phyloP scores from a whole-genome alignment of 2,888 invertebrate genomes.

The Drosophila putrida region DNA sequence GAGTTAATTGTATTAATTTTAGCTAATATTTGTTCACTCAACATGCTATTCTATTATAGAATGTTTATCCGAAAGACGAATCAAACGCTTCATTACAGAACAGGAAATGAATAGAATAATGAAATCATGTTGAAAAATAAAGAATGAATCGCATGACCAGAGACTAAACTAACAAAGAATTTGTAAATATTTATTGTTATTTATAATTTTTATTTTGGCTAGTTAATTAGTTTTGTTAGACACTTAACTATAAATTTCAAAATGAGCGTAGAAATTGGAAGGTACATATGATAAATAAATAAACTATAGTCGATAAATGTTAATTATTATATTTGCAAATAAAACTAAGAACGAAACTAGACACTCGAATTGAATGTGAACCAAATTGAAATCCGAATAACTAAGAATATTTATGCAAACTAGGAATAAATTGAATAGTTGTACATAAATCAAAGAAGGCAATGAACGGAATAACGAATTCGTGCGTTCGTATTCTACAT shows the following conservation, averaged over 20 bases:
- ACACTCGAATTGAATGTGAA: slow-evolving; percentile 29
- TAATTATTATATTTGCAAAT: slow-evolving; percentile 51
- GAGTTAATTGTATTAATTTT: slow-evolving; percentile 39
- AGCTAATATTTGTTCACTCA: slow-evolving; percentile 60
- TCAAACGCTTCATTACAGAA: slow-evolving; percentile 71
- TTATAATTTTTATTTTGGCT: slow-evolving; percentile 30
- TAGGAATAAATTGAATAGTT: slow-evolving; percentile 50
- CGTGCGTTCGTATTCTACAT: slow-evolving; percentile 31
- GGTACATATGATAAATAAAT: slow-evolving; percentile 50
- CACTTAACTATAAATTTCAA: slow-evolving; percentile 61
- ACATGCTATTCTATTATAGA: slow-evolving; percentile 72
- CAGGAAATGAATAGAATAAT: slow-evolving; percentile 37
- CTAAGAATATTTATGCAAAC: slow-evolving; percentile 58
- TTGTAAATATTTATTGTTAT: slow-evolving; percentile 5
- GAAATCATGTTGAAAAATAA: slow-evolving; percentile 9
- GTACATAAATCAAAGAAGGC: slow-evolving; percentile 39
- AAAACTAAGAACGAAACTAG: slow-evolving; percentile 32
- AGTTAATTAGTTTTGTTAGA: slow-evolving; percentile 51
- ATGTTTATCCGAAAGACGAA: slow-evolving; percentile 63
- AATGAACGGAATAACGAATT: slow-evolving; percentile 41
- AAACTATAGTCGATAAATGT: slow-evolving; percentile 62
- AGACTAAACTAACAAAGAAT: slow-evolving; percentile 73
- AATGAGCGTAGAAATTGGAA: slow-evolving; percentile 55
- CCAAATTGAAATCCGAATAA: slow-evolving; percentile 38
- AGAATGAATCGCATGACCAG: slow-evolving; percentile 66